phyloP scores from a whole-genome alignment of 2,888 invertebrate genomes.

The Melangyna quadrimaculata region DNA sequence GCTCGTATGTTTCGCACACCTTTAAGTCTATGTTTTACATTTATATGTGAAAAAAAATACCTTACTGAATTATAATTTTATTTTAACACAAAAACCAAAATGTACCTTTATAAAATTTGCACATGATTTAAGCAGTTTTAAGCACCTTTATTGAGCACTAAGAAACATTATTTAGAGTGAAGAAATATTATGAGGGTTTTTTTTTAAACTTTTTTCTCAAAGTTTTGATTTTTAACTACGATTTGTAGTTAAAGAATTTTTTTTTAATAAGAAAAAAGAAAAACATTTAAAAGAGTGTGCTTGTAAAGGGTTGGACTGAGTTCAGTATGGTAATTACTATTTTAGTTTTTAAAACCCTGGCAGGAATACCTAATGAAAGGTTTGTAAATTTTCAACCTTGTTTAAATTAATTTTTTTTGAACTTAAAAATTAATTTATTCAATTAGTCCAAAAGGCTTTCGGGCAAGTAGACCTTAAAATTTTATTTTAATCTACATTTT shows the following conservation, averaged over 20 bases:
- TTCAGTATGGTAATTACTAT: background rate
- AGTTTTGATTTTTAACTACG: too few relatives aligned
- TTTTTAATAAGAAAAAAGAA: background rate
- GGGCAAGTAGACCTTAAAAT: too few relatives aligned
- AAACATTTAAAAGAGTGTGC: background rate
- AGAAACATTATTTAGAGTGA: background rate
- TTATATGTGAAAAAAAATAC: conserved; percentile 25
- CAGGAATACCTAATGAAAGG: too few relatives aligned
- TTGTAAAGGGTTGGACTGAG: background rate
- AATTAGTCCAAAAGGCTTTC: too few relatives aligned
- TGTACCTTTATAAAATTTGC: conserved; percentile 12
- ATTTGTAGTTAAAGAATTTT: background rate
- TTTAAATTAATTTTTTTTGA: too few relatives aligned
- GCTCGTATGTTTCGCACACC: conserved; percentile 70
- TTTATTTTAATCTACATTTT: too few relatives aligned
- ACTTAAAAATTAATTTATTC: too few relatives aligned
- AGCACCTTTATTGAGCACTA: conserved; percentile 34
- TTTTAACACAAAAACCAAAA: background rate
- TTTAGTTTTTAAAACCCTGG: too few relatives aligned
- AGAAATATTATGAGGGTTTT: background rate
- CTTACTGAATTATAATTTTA: background rate
- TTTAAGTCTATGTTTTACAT: conserved; percentile 33
- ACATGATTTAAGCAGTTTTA: conserved; percentile 4
- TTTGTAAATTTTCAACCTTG: too few relatives aligned
- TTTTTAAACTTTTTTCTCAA: background rate